A percentile compares a stretch with the other conserved stretches of the same genome.
Evolutionary conservation across 2,113 vertebrate genomes (phyloP).

Genomic region (Butastur rufipennis): DNA sequence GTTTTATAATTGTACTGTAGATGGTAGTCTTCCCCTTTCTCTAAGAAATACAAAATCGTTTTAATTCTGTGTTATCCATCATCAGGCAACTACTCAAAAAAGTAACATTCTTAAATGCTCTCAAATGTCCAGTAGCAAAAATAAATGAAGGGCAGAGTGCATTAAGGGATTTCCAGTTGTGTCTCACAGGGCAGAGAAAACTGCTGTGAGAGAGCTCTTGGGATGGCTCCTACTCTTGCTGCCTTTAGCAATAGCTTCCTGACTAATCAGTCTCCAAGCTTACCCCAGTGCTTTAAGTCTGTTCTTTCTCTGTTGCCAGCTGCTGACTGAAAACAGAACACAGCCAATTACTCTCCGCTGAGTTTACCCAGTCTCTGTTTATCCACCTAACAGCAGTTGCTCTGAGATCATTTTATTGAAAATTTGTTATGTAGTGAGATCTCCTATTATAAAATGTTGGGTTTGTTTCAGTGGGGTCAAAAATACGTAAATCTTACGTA

Average conservation of each 20-base stretch:
- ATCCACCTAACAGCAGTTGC: constrained; percentile 69
- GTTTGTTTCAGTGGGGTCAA: constrained; percentile 23
- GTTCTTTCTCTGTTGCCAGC: constrained; percentile 67
- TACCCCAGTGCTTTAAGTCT: constrained; percentile 70
- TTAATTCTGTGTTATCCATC: constrained; percentile 73
- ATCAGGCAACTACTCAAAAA: constrained; percentile 57
- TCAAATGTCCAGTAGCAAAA: constrained; percentile 71
- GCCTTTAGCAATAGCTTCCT: constrained; percentile 68
- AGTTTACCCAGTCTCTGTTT: constrained; percentile 79
- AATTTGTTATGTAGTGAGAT: constrained; percentile 32
- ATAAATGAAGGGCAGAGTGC: constrained; percentile 71
- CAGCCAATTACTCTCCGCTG: constrained; percentile 82
- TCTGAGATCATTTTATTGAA: constrained; percentile 51
- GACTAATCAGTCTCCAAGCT: constrained; percentile 76
- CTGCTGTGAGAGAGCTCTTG: constrained; percentile 35
- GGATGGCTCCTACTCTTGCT: constrained; percentile 41
- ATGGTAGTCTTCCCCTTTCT: constrained; percentile 65
- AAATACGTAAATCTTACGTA: not conserved
- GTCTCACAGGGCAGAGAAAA: constrained; percentile 51
- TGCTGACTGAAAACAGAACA: constrained; percentile 75
- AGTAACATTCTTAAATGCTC: constrained; percentile 63
- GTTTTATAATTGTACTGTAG: constrained; percentile 68
- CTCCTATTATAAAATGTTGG: constrained; percentile 10
- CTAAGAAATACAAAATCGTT: constrained; percentile 31
- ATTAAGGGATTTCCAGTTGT: constrained; percentile 63